Base-by-base conservation (phyloP, 1,140 invertebrate species). In the Pectinophora gossypiella region DNA sequence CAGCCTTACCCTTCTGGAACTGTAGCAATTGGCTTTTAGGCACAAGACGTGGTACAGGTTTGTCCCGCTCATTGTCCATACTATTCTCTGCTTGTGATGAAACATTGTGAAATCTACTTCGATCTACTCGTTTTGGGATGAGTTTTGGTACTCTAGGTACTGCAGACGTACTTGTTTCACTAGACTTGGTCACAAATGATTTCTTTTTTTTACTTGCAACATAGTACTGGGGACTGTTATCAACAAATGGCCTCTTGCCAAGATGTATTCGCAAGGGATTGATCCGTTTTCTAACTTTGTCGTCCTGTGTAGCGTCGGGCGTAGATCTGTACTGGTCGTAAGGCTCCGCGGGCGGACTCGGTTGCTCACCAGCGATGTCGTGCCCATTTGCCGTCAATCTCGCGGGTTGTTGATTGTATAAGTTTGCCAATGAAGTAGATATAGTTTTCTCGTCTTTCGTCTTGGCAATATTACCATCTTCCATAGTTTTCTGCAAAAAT, bases 401-500 rank as follows among this genome's bases (percentile, higher is more conserved):
- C 53, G 58, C 56, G 48, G 68, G 52, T 48, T 71, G 63, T 49
- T 86, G 79, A 48, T 66, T 59, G 47, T 80, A 80, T 54, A 82
- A 66, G 51, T 69, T 84, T 52, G 70, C 60, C 56, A 78, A 63
- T 48, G 72, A 64, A 48, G 69, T 56, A 58, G 74, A 38, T 52
- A 62, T 56, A 55, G 68, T 70, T 71, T 76, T 84, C 58, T 87
- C 81, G 51, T 87, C 80, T 66, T 73, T 82, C 60, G 70, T 68
- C 61, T 75, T 76, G 64, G 60, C 59, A 68, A 70, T 59, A 76
- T 87, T 84, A 87, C 81, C 84, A 84, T 87, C 84, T 79, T 87
- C 82, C 82, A 85, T 87, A 84, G 72, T 84, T 85, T 84, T 85
- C 84, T 87, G 76, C 53, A 83, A 84, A 68, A 72, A 68, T 64